Evolutionary conservation across 2,888 invertebrate genomes (phyloP).

Genomic region (Apocheima hispidaria): DNA sequence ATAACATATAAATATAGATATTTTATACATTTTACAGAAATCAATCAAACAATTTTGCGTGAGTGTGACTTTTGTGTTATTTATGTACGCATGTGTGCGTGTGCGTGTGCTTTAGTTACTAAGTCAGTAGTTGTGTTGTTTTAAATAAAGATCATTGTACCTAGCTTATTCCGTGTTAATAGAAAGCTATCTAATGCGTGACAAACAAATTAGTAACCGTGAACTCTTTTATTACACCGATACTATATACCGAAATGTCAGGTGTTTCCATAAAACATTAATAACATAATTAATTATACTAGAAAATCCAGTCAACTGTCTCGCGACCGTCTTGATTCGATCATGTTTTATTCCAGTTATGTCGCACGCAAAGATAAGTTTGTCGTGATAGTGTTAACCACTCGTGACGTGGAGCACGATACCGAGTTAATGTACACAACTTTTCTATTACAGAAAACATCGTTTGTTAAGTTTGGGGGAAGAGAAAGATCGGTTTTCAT

Average conservation of each 20-base stretch:
- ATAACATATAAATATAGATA: too few relatives aligned
- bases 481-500: background rate
- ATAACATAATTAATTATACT: conserved; percentile 9
- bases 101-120: too few relatives aligned
- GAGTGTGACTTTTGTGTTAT: too few relatives aligned
- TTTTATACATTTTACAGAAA: too few relatives aligned
- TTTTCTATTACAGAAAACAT: conserved; percentile 23
- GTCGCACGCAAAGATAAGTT: conserved; percentile 23
- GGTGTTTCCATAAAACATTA: conserved; percentile 1
- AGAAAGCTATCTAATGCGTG: background rate
- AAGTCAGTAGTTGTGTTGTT: too few relatives aligned
- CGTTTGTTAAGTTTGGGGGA: conserved; percentile 6
- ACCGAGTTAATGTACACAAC: conserved; percentile 18
- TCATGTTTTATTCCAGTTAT: conserved; percentile 12
- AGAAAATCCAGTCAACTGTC: conserved; percentile 10
- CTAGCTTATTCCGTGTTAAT: background rate
- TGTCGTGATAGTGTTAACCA: conserved; percentile 22
- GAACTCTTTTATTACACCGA: conserved; percentile 9
- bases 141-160: too few relatives aligned
- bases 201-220: background rate
- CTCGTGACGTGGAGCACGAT: conserved; percentile 26
- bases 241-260: conserved; percentile 1
- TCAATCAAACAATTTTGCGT: too few relatives aligned
- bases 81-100: too few relatives aligned
- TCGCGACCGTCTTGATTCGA: conserved; percentile 10